Conservation (phyloP, 2,888 invertebrate genomes). For the Ichneumoninae sp. region DNA sequence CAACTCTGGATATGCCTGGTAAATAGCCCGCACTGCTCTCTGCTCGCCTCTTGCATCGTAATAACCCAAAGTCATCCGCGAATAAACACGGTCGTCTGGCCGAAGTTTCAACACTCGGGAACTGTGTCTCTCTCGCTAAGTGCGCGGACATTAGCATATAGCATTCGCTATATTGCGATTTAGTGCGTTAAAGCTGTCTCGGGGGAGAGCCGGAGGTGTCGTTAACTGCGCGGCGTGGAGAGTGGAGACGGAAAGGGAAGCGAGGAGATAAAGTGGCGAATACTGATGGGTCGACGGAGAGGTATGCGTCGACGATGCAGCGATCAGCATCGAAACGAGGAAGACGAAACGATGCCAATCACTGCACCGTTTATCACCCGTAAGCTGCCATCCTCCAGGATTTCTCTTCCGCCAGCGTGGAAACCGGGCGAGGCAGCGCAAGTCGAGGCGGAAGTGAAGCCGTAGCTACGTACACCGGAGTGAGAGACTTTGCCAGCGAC, state of each 20-base stretch:
- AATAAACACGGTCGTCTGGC: constrained; percentile 72
- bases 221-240: not conserved
- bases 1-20: constrained; percentile 31
- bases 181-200: constrained; percentile 72
- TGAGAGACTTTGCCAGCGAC: constrained; percentile 46
- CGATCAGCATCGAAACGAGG: constrained; percentile 2
- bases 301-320: not conserved
- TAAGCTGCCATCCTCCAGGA: not conserved
- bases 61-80: constrained; percentile 62
- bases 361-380: constrained; percentile 1
- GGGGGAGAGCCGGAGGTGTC: constrained; percentile 40
- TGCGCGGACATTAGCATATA: constrained; percentile 76
- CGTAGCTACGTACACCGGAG: not conserved
- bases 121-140: constrained; percentile 73
- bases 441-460: constrained; percentile 41
- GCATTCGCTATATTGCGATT: constrained; percentile 76
- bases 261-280: constrained; percentile 12
- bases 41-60: constrained; percentile 50
- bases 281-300: not conserved
- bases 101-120: constrained; percentile 75
- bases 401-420: not conserved
- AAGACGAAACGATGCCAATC: constrained; percentile 9
- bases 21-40: constrained; percentile 18
- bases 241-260: constrained; percentile 2
- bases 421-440: constrained; percentile 22